A percentile compares a stretch with the other conserved stretches of the same genome.
Evolutionary conservation across 2,113 vertebrate genomes (phyloP).

Genomic region (Vireo altiloquus): DNA sequence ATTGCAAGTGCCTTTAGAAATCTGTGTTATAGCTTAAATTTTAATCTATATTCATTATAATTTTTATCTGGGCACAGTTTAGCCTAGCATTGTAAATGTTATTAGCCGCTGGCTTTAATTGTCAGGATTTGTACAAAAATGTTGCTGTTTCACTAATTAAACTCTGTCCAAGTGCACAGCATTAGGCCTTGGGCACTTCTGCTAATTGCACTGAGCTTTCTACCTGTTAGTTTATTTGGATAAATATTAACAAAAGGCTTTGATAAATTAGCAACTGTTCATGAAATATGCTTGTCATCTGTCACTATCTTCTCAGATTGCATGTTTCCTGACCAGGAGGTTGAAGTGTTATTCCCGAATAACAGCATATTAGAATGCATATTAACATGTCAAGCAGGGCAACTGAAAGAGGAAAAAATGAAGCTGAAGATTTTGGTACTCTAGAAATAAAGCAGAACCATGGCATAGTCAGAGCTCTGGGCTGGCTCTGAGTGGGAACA

Average conservation of each 20-base stretch:
- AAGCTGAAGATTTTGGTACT: neutral
- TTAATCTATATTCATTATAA: neutral
- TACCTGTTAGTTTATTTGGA: slow-evolving; percentile 22
- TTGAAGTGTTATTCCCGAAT: neutral
- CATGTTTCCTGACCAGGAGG: neutral
- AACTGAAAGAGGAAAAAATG: neutral
- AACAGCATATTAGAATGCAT: neutral
- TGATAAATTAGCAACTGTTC: neutral
- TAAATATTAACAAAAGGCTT: neutral
- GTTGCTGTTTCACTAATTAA: neutral
- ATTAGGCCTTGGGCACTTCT: neutral
- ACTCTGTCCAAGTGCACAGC: neutral
- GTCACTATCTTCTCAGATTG: neutral
- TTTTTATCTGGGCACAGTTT: neutral
- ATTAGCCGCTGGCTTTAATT: slow-evolving; percentile 10
- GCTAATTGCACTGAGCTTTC: neutral
- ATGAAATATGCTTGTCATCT: neutral
- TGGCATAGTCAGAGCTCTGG: neutral
- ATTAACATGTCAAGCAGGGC: neutral
- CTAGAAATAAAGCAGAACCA: neutral
- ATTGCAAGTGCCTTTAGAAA: neutral
- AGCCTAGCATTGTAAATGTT: neutral
- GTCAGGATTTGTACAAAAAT: neutral
- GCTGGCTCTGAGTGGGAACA: neutral
- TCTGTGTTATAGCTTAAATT: neutral